Conservation (phyloP, 1,140 invertebrate genomes). For the Plodia interpunctella region DNA sequence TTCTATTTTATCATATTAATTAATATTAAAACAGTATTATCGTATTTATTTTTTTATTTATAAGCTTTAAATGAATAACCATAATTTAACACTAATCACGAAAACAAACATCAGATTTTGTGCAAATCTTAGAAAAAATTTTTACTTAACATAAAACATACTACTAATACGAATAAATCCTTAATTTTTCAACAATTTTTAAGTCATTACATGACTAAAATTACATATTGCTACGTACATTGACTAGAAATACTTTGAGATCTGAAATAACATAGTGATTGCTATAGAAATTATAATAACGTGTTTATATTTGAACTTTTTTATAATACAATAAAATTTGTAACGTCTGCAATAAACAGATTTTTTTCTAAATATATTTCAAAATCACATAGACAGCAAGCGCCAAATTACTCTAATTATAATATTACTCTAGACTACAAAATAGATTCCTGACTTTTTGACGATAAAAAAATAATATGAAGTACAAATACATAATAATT, state of each 20-base stretch:
- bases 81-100: not conserved
- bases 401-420: not conserved
- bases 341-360: not conserved
- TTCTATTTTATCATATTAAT: conserved; percentile 17
- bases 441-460: not conserved
- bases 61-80: not conserved
- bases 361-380: not conserved
- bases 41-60: not conserved
- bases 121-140: too few relatives aligned
- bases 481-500: not conserved
- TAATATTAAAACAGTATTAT: conserved; percentile 5
- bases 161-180: not conserved
- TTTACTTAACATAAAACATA: not conserved
- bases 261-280: not conserved
- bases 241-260: not conserved
- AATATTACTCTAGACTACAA: not conserved
- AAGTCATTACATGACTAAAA: not conserved
- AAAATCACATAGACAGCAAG: conserved; percentile 1
- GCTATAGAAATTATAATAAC: not conserved
- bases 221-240: not conserved
- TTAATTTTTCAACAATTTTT: not conserved
- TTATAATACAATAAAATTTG: not conserved
- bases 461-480: not conserved
- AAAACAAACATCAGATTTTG: not conserved
- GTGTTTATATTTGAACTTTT: not conserved